Evolutionary conservation across 1,140 invertebrate genomes (phyloP), one percentile per base, ranked within the genome.

Genomic region (Oryzaephilus surinamensis): DNA sequence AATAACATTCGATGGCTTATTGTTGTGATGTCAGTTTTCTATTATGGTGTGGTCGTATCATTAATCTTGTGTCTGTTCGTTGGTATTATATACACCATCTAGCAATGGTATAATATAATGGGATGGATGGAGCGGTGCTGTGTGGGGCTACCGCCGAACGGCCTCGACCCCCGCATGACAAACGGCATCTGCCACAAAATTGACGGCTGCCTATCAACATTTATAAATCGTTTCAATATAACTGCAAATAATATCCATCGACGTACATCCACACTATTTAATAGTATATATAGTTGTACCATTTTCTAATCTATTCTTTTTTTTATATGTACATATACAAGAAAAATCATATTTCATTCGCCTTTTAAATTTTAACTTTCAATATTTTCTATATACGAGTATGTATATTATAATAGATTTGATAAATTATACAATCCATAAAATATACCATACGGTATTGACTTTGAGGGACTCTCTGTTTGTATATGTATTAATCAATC

Each of bases 201-300:
- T 46, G 48, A 51, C 48, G 45, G 48, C 45, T 48, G 46, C 45
- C 48, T 46, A 53, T 51, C 51, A 51, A 39, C 42, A 41, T 48
- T 48, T 48, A 53, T 50, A 50, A 53, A 51, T 48, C 47, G 43
- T 31, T 34, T 36, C 23, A 41, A 51, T 48, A 39, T 46, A 45
- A 39, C 20, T 38, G 30, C 41, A 14, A 36, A 38, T 38, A 38
- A 38, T 38, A 31, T 31, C 26, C 36, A 28, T 27, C 23, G 17
- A 24, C 29, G 36, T 27, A 36, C 33, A 16, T 24, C 7, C 13
- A 36, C 26, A 36, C 23, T 16, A 15, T 15, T 26, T n/a, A n/a
- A 36, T 21, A 26, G 26, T 26, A 27, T 12, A 10, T 19, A 7
- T 19, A 4, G 28, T 29, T 19, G 20, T 32, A 11, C 31, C 17